Percentiles rank a stretch among this genome's conserved stretches.
phyloP scores from a whole-genome alignment of 2,888 invertebrate species.

The Odontocolon sp. region DNA sequence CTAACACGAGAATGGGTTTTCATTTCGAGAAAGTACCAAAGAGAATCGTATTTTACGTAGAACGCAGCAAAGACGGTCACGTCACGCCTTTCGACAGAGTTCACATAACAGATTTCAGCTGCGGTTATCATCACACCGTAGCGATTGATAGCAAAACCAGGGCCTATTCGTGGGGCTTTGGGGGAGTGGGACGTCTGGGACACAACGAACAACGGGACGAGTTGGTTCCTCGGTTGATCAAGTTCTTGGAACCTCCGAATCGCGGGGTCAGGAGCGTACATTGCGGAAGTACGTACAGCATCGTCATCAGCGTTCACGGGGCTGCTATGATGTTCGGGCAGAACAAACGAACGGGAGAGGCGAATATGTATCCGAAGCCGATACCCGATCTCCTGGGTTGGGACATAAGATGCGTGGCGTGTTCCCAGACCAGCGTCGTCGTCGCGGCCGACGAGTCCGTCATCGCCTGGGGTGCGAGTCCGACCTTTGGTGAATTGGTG shows the following conservation, averaged over 20 bases:
- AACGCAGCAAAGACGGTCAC: conserved; percentile 93
- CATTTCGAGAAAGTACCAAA: conserved; percentile 93
- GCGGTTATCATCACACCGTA: conserved; percentile 95
- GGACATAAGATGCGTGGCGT: conserved; percentile 92
- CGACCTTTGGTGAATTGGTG: conserved; percentile 96
- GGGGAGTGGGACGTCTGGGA: conserved; percentile 95
- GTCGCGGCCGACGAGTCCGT: conserved; percentile 95
- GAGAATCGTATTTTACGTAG: conserved; percentile 92
- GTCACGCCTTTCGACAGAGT: conserved; percentile 92
- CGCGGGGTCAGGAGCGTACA: conserved; percentile 91
- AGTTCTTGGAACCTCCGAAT: conserved; percentile 92
- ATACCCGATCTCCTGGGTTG: conserved; percentile 97
- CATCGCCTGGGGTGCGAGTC: conserved; percentile 96
- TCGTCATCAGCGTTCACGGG: conserved; percentile 88
- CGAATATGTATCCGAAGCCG: conserved; percentile 98
- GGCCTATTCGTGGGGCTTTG: conserved; percentile 97
- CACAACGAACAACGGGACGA: conserved; percentile 97
- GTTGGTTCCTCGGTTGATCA: conserved; percentile 90
- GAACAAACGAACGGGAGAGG: conserved; percentile 95
- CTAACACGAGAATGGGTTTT: conserved; percentile 93
- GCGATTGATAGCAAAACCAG: conserved; percentile 94
- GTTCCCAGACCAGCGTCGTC: conserved; percentile 91
- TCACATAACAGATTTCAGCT: conserved; percentile 93
- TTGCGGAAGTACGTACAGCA: conserved; percentile 93
- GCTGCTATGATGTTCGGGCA: conserved; percentile 89